Conservation (phyloP, 2,888 invertebrate species). For the Corythucha ciliata region DNA sequence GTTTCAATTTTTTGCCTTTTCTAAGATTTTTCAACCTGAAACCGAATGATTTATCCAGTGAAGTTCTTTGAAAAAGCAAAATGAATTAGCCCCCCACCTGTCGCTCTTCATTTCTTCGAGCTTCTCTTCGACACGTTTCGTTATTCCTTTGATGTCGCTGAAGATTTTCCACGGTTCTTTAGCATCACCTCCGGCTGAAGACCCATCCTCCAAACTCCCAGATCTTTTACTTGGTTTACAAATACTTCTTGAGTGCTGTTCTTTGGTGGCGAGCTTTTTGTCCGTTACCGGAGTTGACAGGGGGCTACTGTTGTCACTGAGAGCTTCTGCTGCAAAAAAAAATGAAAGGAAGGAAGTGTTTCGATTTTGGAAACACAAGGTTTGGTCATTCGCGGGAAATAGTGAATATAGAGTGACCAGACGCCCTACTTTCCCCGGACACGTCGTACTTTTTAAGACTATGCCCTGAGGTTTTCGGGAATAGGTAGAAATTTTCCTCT, state of each 20-base stretch:
- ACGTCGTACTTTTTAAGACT: no score
- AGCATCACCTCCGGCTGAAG: slow-evolving; percentile 35
- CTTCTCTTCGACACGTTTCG: slow-evolving; percentile 69
- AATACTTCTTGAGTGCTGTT: no score
- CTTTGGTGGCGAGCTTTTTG: slow-evolving; percentile 45
- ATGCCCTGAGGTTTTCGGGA: no score
- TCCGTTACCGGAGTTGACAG: slow-evolving; percentile 23
- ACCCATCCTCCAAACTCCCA: slow-evolving; percentile 51
- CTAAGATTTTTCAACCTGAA: slow-evolving; percentile 20
- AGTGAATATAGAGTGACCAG: no score
- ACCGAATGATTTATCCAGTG: slow-evolving; percentile 12
- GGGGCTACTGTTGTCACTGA: slow-evolving; percentile 16
- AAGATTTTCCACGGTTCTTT: slow-evolving; percentile 57
- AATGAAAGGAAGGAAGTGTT: no score
- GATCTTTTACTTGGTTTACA: slow-evolving; percentile 53
- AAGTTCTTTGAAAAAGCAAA: not conserved
- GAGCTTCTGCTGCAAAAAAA: slow-evolving; percentile 11
- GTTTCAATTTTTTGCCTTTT: slow-evolving; percentile 35
- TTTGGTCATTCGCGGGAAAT: no score
- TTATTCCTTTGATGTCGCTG: slow-evolving; percentile 60
- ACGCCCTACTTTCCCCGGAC: no score
- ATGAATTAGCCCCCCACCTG: slow-evolving; percentile 37
- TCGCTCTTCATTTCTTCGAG: slow-evolving; percentile 58
- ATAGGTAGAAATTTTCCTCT: no score
- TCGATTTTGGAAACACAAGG: no score